These are phyloP conservation scores for Synanceia verrucosa DNA, from an alignment of 2,797 vertebrate species.

Conservation along the genomic window DNA sequence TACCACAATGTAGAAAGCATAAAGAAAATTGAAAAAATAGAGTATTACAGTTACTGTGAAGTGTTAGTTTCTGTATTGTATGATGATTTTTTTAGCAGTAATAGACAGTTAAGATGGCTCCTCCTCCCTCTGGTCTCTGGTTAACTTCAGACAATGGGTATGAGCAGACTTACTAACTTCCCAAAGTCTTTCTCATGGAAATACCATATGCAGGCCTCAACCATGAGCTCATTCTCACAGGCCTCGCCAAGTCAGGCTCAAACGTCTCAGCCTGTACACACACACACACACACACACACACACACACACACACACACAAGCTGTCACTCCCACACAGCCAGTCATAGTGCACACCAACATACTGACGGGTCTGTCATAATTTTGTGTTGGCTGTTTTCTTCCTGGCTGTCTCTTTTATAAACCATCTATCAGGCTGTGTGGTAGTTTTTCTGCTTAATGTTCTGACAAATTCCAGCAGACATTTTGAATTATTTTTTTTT, in stretches of 20 bases:
- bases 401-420: constrained; percentile 47
- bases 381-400: constrained; percentile 55
- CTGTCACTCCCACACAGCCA: constrained; percentile 69
- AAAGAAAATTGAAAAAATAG: background rate
- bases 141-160: constrained; percentile 75
- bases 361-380: constrained; percentile 62
- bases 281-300: background rate
- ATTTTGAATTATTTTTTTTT: background rate
- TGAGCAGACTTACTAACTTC: constrained; percentile 58
- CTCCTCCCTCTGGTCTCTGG: constrained; percentile 53
- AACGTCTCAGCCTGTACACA: constrained; percentile 50
- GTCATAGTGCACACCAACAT: constrained; percentile 61
- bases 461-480: background rate
- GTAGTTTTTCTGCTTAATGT: constrained; percentile 11
- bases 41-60: background rate
- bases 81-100: constrained; percentile 12
- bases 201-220: constrained; percentile 81
- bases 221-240: constrained; percentile 86
- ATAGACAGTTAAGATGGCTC: constrained; percentile 34
- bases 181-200: constrained; percentile 85
- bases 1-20: background rate
- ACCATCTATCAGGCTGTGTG: constrained; percentile 18
- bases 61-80: background rate
- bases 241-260: constrained; percentile 83
- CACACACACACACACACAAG: constrained; percentile 47